These are phyloP conservation scores for Nezara viridula DNA, from an alignment of 2,888 invertebrate species.

Conservation along the genomic window DNA sequence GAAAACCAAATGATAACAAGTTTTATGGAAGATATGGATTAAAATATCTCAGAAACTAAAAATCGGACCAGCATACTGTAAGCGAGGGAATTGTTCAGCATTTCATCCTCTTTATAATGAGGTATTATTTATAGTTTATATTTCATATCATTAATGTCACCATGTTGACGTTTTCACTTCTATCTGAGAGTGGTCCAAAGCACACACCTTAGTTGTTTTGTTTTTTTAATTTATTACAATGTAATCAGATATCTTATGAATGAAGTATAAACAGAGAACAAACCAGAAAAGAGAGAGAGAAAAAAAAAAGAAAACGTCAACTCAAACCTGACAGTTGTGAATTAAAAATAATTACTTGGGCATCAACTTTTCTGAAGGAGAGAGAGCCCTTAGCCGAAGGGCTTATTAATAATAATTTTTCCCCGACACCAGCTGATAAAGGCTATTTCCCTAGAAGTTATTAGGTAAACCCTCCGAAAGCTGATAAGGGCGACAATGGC, in stretches of 20 bases:
- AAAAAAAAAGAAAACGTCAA: too few species aligned
- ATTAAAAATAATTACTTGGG: neutral
- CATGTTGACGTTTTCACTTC: too few species aligned
- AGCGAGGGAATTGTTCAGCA: too few species aligned
- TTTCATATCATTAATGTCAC: too few species aligned
- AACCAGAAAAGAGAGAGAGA: neutral
- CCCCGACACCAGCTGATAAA: constrained; percentile 40
- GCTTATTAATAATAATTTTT: constrained; percentile 57
- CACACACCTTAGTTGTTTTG: too few species aligned
- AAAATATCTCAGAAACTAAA: too few species aligned
- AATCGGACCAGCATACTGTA: too few species aligned
- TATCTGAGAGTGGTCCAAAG: too few species aligned
- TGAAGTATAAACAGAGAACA: neutral
- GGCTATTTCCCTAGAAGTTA: constrained; percentile 55
- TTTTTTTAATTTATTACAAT: neutral
- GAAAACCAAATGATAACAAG: too few species aligned
- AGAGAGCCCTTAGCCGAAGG: neutral
- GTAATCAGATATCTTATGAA: neutral
- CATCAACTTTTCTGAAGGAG: neutral
- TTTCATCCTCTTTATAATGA: too few species aligned
- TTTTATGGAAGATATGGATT: too few species aligned
- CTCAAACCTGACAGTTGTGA: neutral
- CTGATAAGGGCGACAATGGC: constrained; percentile 31
- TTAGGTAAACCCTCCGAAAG: constrained; percentile 36
- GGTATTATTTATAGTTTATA: too few species aligned